These are phyloP conservation scores for Loris lydekkerianus DNA, from an alignment of 2,797 vertebrate genomes.

Conservation along the genomic window DNA sequence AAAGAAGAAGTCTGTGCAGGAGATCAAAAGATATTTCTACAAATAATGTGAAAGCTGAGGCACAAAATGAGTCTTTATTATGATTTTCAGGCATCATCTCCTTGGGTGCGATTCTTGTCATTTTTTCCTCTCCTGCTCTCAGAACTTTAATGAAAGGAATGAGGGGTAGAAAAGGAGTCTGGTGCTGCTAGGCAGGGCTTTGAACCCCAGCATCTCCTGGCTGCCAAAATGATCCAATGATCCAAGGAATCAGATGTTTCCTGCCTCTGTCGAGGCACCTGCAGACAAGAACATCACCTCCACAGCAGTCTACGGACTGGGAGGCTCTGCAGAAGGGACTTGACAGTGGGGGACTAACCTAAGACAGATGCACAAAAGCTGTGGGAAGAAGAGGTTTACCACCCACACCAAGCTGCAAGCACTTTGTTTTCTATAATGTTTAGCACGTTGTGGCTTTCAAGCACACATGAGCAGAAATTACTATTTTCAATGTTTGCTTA, in stretches of 20 bases:
- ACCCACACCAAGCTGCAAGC: not conserved
- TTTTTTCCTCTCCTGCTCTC: not conserved
- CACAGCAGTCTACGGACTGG: not conserved
- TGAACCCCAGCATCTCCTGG: not conserved
- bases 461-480: not conserved
- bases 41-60: slow-evolving; percentile 53
- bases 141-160: not conserved
- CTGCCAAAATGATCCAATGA: not conserved
- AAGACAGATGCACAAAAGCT: not conserved
- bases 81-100: slow-evolving; percentile 44
- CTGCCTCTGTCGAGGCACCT: not conserved
- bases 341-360: not conserved
- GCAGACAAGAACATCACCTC: too few species aligned
- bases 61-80: slow-evolving; percentile 53
- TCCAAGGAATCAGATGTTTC: not conserved
- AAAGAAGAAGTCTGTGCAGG: slow-evolving; percentile 51
- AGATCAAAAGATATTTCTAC: slow-evolving; percentile 65
- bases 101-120: slow-evolving; percentile 34
- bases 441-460: not conserved
- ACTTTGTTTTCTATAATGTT: not conserved
- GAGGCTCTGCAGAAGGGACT: not conserved
- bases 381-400: not conserved
- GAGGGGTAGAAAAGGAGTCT: not conserved
- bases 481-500: not conserved
- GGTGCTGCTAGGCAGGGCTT: not conserved